A percentile compares a stretch with the other conserved stretches of the same genome.
Conservation (phyloP, 2,888 invertebrate species). For the Pristionchus exspectatus region DNA sequence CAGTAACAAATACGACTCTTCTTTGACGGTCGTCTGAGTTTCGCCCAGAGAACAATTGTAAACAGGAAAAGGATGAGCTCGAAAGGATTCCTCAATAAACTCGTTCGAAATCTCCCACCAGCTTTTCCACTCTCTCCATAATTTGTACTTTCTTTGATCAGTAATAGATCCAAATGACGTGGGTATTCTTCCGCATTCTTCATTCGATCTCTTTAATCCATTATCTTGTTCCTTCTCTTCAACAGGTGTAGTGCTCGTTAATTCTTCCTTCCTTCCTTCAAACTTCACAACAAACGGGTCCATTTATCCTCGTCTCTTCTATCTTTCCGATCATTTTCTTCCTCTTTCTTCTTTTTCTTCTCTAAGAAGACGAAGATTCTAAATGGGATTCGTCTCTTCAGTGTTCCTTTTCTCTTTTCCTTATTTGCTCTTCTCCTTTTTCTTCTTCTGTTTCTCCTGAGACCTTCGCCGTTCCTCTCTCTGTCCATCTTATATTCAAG, state of each 20-base stretch:
- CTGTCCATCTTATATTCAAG: neutral
- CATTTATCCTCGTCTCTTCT: slow-evolving; percentile 33
- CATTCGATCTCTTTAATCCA: neutral
- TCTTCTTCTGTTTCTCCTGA: slow-evolving; percentile 28
- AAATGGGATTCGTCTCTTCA: slow-evolving; percentile 33
- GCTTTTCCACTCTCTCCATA: no score
- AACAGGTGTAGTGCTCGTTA: slow-evolving; percentile 19
- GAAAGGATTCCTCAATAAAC: no score
- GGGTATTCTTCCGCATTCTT: neutral
- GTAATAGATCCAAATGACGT: neutral
- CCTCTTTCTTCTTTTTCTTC: neutral
- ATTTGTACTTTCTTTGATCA: neutral
- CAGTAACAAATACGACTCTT: neutral
- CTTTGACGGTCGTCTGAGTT: neutral
- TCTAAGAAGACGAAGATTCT: neutral
- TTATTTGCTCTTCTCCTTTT: slow-evolving; percentile 18
- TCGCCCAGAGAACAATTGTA: neutral
- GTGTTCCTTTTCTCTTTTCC: slow-evolving; percentile 5
- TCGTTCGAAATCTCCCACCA: no score
- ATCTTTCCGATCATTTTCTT: neutral
- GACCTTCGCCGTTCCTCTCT: neutral
- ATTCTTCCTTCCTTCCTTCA: neutral
- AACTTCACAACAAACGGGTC: neutral
- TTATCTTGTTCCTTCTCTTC: neutral
- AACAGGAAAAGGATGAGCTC: neutral